These are phyloP conservation scores for Pelmatolapia mariae DNA, from an alignment of 2,113 vertebrate species.

Conservation along the genomic window DNA sequence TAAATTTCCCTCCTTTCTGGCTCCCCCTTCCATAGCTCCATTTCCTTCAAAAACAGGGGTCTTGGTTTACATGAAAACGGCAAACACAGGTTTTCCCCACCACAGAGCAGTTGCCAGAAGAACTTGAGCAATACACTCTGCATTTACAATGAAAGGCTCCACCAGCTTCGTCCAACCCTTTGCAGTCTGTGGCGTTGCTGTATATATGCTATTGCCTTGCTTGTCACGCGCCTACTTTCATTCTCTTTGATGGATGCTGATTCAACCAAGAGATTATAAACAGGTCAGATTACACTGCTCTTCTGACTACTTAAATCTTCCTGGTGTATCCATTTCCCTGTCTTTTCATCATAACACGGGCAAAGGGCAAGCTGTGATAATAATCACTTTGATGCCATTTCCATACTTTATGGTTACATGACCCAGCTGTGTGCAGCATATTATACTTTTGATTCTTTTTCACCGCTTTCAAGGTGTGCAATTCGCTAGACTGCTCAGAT, in stretches of 20 bases:
- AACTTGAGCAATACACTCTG: conserved; percentile 8
- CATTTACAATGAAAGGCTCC: conserved; percentile 19
- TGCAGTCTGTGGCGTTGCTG: neutral
- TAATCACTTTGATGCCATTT: conserved; percentile 31
- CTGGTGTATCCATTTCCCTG: neutral
- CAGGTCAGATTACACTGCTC: conserved; percentile 25
- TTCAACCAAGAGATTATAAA: conserved; percentile 32
- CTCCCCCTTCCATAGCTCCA: neutral
- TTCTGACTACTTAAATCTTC: neutral
- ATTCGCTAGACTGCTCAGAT: neutral
- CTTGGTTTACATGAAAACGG: conserved; percentile 37
- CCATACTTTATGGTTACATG: neutral
- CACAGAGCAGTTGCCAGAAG: conserved; percentile 28
- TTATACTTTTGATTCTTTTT: neutral
- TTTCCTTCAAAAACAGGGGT: neutral
- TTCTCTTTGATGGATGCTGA: conserved; percentile 17
- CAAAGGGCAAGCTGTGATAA: neutral
- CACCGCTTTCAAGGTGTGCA: neutral
- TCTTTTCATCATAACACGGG: conserved; percentile 16
- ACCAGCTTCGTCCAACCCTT: neutral
- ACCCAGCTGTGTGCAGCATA: neutral
- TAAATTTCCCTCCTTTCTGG: neutral
- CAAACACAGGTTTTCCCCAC: conserved; percentile 42
- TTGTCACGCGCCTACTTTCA: conserved; percentile 7
- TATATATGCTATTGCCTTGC: neutral